These are phyloP conservation scores for Ciona savignyi DNA, from an alignment of 23 tunicate genomes.

Conservation along the genomic window DNA sequence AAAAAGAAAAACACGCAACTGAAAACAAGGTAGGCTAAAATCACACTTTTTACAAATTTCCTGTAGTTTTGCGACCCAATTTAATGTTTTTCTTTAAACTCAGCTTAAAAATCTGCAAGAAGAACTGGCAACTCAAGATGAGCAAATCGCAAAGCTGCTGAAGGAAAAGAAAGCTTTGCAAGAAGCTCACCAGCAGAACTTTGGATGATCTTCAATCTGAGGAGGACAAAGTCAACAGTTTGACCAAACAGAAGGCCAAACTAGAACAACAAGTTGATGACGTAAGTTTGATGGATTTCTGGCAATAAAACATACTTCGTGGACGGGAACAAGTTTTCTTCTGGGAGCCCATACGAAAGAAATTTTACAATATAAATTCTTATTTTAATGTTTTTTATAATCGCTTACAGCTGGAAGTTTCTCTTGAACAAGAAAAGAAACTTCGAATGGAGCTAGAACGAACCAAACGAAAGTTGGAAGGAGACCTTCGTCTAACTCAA, in stretches of 20 bases:
- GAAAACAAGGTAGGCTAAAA: conserved; percentile 28
- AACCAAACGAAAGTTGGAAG: conserved; percentile 91
- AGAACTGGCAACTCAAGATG: conserved; percentile 90
- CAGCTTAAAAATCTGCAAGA: conserved; percentile 90
- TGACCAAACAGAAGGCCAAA: conserved; percentile 82
- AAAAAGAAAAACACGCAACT: conserved; percentile 86
- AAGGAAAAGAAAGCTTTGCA: conserved; percentile 97
- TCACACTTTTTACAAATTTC: background rate
- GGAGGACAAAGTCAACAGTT: conserved; percentile 94
- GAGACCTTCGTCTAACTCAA: conserved; percentile 74
- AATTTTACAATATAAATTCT: background rate
- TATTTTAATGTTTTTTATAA: background rate
- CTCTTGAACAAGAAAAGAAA: conserved; percentile 93
- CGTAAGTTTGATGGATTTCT: conserved; percentile 56
- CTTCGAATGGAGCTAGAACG: conserved; percentile 87
- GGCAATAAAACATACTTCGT: too few relatives aligned
- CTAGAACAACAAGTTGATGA: conserved; percentile 99
- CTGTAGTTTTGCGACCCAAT: too few relatives aligned
- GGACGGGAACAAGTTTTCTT: too few relatives aligned
- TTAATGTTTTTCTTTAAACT: background rate
- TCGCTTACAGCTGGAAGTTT: conserved; percentile 64
- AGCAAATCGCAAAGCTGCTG: conserved; percentile 84
- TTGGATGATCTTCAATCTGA: conserved; percentile 94
- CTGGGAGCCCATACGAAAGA: too few relatives aligned
- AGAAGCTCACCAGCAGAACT: conserved; percentile 96